Base-by-base conservation (phyloP, 2,888 invertebrate species). In the Neocrepidodera transversa region DNA sequence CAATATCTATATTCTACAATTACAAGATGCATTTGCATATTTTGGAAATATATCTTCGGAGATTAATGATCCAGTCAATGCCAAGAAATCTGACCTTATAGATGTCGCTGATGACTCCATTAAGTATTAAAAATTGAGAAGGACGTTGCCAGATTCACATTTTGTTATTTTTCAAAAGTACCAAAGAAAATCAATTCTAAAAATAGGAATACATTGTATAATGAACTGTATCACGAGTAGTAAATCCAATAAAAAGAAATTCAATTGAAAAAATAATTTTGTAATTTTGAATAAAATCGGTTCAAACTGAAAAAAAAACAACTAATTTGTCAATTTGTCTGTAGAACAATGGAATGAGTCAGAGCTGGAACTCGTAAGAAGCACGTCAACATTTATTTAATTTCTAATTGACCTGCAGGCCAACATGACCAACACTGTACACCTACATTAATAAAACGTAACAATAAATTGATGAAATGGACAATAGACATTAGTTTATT, bases 351-450 rank as follows among this genome's bases (percentile, higher is more conserved):
- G n/a, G n/a, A 68, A 65, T 69, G 66, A 69, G 62, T 42, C 26
- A 26, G 20, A 11, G 26, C 14, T 63, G 67, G 63, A 63, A 65
- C 66, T 71, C 70, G 65, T 59, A 65, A 70, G 68, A 69, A 71
- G 71, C 71, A 73, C 72, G 75, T 77, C 76, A 76, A 76, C 76
- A 74, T 72, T 75, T 65, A 74, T 74, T 74, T 75, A 74, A 71
- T 71, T 68, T 67, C 75, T 78, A 78, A 80, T 79, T 80, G 79
- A 78, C 79, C 79, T 77, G 79, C 76, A 79, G 79, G 79, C 76
- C 79, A 79, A 77, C 77, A 76, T 72, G 73, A 74, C 69, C 74
- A 73, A 74, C 71, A 68, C 70, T 70, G 53, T 54, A 75, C 77
- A 77, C 77, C 77, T 78, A 77, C 77, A 68, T 74, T 71, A 71